Base-by-base conservation (phyloP, 2,113 vertebrate species). In the Apteryx mantelli region DNA sequence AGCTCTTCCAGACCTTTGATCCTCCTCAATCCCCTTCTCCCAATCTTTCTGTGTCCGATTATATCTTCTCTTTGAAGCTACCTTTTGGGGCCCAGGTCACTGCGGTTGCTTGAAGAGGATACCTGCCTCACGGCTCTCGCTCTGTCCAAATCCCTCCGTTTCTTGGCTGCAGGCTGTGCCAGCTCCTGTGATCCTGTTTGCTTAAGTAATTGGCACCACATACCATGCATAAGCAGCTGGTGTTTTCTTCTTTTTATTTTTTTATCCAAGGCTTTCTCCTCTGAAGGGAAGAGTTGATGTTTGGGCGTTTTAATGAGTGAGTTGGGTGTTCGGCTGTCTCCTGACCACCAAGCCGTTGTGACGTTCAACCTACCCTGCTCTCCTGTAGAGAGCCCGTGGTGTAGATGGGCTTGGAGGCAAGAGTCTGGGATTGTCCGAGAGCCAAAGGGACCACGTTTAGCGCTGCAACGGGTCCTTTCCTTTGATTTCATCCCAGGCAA, bases 1-100 rank as follows among this genome's bases (percentile, higher is more conserved):
- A 61, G 42, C 58, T 90, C n/a, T 44, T 85, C 22, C 64, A 95
- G 83, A 78, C n/a, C 73, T 95, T 93, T 86, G 95, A 95, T 92
- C 83, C 64, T 92, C 76, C 22, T 93, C 70, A 76, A 77, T 50
- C 55, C 46, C 42, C 2, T 88, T 88, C 80, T 92, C 60, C 0
- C 0, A 28, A 28, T 13, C 13, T 13, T 8, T 11, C 65, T 95
- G 58, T 58, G 63, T 53, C 58, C 53, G 66, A 26, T 44, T 75
- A 7, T 22, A 22, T 75, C 85, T 68, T 32, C 88, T 38, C 21
- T 30, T 79, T 1, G 5, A 87, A 81, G 63, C 65, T 89, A 70
- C 34, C 64, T 91, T 86, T 86, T 32, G 74, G 79, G 80, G 42
- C 66, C n/a, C 52, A 18, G 89, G 75, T 90, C 76, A 88, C 73